Conservation (phyloP, 2,113 vertebrate species). For the Donacobius atricapilla region DNA sequence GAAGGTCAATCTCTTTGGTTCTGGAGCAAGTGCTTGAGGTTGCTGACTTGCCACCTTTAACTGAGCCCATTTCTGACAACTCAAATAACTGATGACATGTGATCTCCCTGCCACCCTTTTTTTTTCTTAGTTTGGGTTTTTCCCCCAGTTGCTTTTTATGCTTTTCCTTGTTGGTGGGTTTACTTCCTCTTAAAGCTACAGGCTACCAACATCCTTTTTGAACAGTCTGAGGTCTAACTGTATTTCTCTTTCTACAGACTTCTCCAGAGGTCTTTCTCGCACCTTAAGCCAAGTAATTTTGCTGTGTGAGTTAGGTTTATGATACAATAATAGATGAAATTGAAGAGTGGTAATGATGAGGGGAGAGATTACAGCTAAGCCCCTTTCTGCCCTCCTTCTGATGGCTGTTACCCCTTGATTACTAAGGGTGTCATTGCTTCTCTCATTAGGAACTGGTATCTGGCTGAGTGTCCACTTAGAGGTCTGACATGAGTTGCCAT, state of each 20-base stretch:
- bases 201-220: background rate
- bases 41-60: background rate
- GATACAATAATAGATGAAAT: background rate
- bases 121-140: background rate
- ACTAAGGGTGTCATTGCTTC: background rate
- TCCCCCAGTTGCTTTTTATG: background rate
- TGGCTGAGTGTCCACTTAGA: background rate
- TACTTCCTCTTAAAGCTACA: background rate
- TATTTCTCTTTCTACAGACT: background rate
- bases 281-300: background rate
- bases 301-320: background rate
- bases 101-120: background rate
- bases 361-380: background rate
- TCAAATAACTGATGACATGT: background rate
- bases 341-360: background rate
- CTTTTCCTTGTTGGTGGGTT: background rate
- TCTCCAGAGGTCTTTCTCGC: background rate
- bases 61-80: background rate
- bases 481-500: background rate
- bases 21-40: background rate
- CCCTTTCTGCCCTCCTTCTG: background rate
- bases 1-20: background rate
- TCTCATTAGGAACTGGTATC: background rate
- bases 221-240: background rate
- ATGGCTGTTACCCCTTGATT: background rate